Percentiles rank a stretch among this genome's conserved stretches.
Evolutionary conservation across 2,113 vertebrate species (phyloP).

Genomic region (Eonycteris spelaea): DNA sequence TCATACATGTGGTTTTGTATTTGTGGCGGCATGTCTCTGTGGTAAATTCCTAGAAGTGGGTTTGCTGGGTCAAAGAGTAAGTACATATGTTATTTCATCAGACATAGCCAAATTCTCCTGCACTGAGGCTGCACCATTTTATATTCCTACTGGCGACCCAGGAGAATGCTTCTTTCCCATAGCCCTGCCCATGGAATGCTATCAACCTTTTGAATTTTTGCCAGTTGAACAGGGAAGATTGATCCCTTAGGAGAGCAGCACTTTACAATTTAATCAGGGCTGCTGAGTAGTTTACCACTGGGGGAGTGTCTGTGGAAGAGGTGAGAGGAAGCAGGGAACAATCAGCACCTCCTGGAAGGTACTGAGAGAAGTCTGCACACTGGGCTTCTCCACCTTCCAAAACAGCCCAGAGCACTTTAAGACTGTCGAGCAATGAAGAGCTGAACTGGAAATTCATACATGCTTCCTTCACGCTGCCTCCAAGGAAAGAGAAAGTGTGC

Average conservation of each 20-base stretch:
- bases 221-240: not conserved
- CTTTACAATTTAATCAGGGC: not conserved
- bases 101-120: not conserved
- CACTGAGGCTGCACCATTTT: not conserved
- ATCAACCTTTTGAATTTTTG: not conserved
- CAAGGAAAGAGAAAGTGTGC: not conserved
- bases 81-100: not conserved
- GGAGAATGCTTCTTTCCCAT: not conserved
- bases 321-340: not conserved
- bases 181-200: not conserved
- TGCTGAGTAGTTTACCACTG: not conserved
- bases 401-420: not conserved
- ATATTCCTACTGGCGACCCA: not conserved
- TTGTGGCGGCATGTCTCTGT: not conserved
- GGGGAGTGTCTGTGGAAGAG: not conserved
- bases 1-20: not conserved
- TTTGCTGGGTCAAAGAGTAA: not conserved
- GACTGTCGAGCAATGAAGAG: not conserved
- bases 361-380: not conserved
- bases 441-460: not conserved
- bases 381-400: not conserved
- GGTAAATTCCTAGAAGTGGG: not conserved
- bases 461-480: not conserved
- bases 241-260: not conserved
- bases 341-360: not conserved